Percentiles rank a stretch among this genome's conserved stretches.
These are phyloP conservation scores for Acanthurus leucopareius DNA, from an alignment of 2,797 vertebrate species.

Conservation along the genomic window DNA sequence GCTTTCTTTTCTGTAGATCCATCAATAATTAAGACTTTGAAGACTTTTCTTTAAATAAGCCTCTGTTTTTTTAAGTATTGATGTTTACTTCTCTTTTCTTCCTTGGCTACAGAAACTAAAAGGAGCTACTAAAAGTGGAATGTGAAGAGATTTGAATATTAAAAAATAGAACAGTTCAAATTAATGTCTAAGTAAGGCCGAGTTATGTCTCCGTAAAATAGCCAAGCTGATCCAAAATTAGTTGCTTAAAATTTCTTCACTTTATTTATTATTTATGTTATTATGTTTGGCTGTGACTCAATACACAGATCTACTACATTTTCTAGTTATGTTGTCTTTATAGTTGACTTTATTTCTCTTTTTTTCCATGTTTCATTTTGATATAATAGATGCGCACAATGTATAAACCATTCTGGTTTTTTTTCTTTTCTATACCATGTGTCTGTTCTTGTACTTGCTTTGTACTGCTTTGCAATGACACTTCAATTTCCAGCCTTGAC, in stretches of 20 bases:
- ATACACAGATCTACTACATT: neutral
- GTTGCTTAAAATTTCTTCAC: neutral
- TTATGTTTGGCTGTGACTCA: neutral
- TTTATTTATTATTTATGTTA: too few relatives aligned
- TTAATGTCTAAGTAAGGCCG: neutral
- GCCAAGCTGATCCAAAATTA: neutral
- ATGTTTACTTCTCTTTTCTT: slow-evolving; percentile 45
- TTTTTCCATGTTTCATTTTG: neutral
- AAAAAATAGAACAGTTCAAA: slow-evolving; percentile 43
- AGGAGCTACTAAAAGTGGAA: slow-evolving; percentile 31
- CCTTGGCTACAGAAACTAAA: slow-evolving; percentile 27
- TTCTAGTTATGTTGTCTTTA: neutral
- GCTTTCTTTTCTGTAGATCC: slow-evolving; percentile 10
- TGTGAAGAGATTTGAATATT: slow-evolving; percentile 36
- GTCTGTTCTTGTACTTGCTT: neutral
- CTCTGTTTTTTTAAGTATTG: slow-evolving; percentile 35
- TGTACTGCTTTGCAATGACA: neutral
- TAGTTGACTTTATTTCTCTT: neutral
- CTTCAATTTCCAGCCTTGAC: neutral
- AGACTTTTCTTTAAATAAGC: slow-evolving; percentile 4
- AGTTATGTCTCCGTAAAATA: slow-evolving; percentile 5
- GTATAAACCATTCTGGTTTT: neutral
- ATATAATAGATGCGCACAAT: slow-evolving; percentile 2
- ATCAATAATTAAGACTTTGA: slow-evolving; percentile 24
- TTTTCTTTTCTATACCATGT: neutral